Evolutionary conservation across 2,113 vertebrate species (phyloP).

Genomic region (Uria aalge): DNA sequence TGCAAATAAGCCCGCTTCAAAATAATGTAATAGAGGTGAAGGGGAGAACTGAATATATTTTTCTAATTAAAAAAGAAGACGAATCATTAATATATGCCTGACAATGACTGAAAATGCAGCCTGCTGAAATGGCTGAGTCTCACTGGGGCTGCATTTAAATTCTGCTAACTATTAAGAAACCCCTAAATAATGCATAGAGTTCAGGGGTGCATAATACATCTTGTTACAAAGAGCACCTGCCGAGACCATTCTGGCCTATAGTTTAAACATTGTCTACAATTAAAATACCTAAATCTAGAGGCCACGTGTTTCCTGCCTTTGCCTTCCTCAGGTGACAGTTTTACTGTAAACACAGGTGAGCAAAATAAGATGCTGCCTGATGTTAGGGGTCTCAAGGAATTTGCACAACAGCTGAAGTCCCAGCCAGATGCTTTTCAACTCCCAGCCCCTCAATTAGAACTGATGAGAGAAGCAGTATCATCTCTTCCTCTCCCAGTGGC

Average conservation of each 20-base stretch:
- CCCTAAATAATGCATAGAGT: constrained; percentile 30
- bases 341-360: constrained; percentile 53
- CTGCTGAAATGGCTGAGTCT: background rate
- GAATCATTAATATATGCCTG: background rate
- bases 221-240: constrained; percentile 50
- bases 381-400: background rate
- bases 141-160: background rate
- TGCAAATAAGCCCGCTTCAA: background rate
- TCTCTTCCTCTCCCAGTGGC: background rate
- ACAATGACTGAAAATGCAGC: background rate
- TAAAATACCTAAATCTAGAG: constrained; percentile 45
- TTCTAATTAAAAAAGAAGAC: background rate
- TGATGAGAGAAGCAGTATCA: constrained; percentile 16
- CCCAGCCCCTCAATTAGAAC: background rate
- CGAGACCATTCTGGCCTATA: background rate
- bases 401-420: background rate
- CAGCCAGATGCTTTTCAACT: background rate
- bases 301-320: constrained; percentile 50
- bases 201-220: constrained; percentile 8
- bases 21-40: background rate
- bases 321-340: background rate
- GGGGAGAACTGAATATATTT: background rate
- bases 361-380: constrained; percentile 13
- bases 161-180: constrained; percentile 29
- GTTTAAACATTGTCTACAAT: constrained; percentile 38